Evolutionary conservation across 2,888 invertebrate species (phyloP).

Genomic region (Clostera curtula): DNA sequence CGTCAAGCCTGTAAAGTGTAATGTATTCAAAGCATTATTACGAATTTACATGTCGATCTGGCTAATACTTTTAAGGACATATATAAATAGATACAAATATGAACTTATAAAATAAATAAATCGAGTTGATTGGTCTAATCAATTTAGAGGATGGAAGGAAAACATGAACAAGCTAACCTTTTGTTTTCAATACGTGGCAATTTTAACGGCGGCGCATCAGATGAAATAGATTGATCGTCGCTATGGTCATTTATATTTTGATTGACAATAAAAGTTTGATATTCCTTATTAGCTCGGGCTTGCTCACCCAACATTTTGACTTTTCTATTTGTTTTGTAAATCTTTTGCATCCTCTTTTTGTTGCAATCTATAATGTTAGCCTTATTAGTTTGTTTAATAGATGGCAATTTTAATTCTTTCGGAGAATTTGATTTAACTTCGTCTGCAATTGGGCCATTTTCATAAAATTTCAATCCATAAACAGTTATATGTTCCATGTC

Average conservation of each 20-base stretch:
- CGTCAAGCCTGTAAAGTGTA: slow-evolving; percentile 59
- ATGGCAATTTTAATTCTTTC: slow-evolving; percentile 45
- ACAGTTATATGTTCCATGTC: slow-evolving; percentile 63
- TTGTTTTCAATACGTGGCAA: slow-evolving; percentile 59
- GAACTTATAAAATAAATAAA: no score
- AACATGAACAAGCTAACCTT: slow-evolving; percentile 55
- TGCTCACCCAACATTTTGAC: slow-evolving; percentile 44
- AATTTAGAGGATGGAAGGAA: no score
- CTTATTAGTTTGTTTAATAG: slow-evolving; percentile 48
- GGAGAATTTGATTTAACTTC: slow-evolving; percentile 9
- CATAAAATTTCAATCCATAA: slow-evolving; percentile 47
- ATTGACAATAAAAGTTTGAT: slow-evolving; percentile 52
- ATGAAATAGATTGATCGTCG: slow-evolving; percentile 44
- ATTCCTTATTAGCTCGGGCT: slow-evolving; percentile 39
- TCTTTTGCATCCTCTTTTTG: slow-evolving; percentile 40
- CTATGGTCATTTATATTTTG: slow-evolving; percentile 40
- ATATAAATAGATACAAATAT: no score
- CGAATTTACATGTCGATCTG: no score
- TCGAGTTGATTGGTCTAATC: no score
- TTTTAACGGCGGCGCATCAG: slow-evolving; percentile 60
- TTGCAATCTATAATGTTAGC: slow-evolving; percentile 29
- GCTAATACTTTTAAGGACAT: no score
- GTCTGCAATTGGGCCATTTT: slow-evolving; percentile 21
- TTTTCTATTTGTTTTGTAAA: slow-evolving; percentile 43
- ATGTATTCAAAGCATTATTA: slow-evolving; percentile 11